Base-by-base conservation (phyloP, 1,140 invertebrate species). In the Radopholus similis region DNA sequence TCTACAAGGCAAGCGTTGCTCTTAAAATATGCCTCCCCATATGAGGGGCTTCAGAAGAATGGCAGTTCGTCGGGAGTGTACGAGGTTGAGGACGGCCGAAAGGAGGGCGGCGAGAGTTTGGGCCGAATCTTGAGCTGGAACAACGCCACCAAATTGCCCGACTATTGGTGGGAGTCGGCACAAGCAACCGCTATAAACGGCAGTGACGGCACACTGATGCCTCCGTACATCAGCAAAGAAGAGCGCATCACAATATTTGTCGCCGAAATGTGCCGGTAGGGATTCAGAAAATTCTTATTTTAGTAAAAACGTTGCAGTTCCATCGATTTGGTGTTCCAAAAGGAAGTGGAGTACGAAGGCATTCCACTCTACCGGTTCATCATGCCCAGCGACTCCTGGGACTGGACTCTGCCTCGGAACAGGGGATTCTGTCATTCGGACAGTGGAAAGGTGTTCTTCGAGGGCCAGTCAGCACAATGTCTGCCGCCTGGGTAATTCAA, bases 171-270 rank as follows among this genome's bases (percentile, higher is more conserved):
- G 77, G 42, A 44, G 32, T 63, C 30, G 0, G 4, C n/a, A 1
- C 54, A 77, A 54, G 73, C 75, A 38, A 15, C 26, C 35, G 21
- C 28, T 51, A 83, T 83, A 47, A 74, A 80, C 23, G 82, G 75
- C 23, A 82, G 79, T 30, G 81, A 83, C 64, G 81, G 82, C 11
- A 66, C 68, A 21, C 63, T 73, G 23, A 82, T 83, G 58, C 58
- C 69, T n/a, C 82, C 81, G 11, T 60, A 64, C 26, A 30, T 83
- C 9, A 35, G 54, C 40, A 82, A 73, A 70, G 53, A 66, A 11
- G 66, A 83, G 23, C 72, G 66, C 23, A 55, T 83, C 11, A 54
- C 68, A 15, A 60, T 82, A 8, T 82, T 83, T 67, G 63, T 58
- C 15, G 51, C 78, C 9, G 80, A 83, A 26, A 54, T 82, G 30